Percentiles rank a stretch among this genome's conserved stretches.
These are phyloP conservation scores for Sternotherus odoratus DNA, from an alignment of 2,797 vertebrate species.

Conservation along the genomic window DNA sequence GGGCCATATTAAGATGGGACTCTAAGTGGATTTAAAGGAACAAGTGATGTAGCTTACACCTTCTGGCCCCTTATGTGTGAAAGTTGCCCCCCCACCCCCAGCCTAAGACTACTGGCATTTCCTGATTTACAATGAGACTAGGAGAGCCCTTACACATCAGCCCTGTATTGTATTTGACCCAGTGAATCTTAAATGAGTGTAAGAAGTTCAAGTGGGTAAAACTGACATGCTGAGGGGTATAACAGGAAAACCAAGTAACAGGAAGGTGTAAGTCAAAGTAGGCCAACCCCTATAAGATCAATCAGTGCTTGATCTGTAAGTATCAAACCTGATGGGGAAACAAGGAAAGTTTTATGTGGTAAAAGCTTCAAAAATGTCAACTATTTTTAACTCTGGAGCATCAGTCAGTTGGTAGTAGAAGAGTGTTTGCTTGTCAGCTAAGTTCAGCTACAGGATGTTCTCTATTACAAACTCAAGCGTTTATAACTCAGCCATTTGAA, in stretches of 20 bases:
- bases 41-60: background rate
- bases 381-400: constrained; percentile 35
- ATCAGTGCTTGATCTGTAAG: fast-evolving
- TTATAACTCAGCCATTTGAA: constrained; percentile 7
- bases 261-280: constrained; percentile 40
- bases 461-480: constrained; percentile 60
- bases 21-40: background rate
- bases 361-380: constrained; percentile 61
- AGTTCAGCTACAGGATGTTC: constrained; percentile 43
- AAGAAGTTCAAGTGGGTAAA: constrained; percentile 40
- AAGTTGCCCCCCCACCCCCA: background rate
- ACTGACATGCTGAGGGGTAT: constrained; percentile 33
- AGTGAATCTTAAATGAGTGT: constrained; percentile 23
- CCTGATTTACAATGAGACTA: constrained; percentile 38
- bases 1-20: constrained; percentile 33
- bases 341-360: constrained; percentile 43
- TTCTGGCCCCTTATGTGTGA: background rate
- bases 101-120: constrained; percentile 1
- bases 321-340: constrained; percentile 49
- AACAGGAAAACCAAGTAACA: constrained; percentile 35
- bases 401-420: constrained; percentile 47
- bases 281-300: background rate
- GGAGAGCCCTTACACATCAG: constrained; percentile 27
- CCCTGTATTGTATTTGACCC: constrained; percentile 45
- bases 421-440: constrained; percentile 59